Base-by-base conservation (phyloP, 2,797 vertebrate genomes). In the Rhodeus uyekii region DNA sequence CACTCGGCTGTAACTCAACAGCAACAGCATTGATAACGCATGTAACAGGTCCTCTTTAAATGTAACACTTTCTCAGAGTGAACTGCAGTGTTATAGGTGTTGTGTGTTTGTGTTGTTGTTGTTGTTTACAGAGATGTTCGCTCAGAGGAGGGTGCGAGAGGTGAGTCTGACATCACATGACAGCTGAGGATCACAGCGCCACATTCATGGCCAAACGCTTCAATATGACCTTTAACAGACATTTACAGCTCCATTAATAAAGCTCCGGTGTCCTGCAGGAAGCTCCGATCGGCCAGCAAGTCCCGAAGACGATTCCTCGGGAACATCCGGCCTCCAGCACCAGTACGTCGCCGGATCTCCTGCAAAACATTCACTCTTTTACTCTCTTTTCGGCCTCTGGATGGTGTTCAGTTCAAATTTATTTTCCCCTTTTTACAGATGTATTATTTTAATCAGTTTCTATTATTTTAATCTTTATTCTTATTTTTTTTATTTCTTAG, bases 91-190 rank as follows among this genome's bases (percentile, higher is more conserved):
- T n/a, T n/a, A n/a, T n/a, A n/a, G n/a, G n/a, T n/a, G n/a, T n/a
- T n/a, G n/a, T n/a, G n/a, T n/a, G n/a, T n/a, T n/a, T n/a, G n/a
- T n/a, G n/a, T n/a, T n/a, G n/a, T n/a, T n/a, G n/a, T 58, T 81
- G 38, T 87, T 58, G 44, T 90, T 74, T 88, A 2, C 80, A 96
- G 96, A 95, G 87, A 90, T 90, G 44, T 82, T 86, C 0, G 2
- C 71, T 8, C 63, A 50, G 3, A 91, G 92, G 89, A 95, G 90
- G 86, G 65, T 89, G 27, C 86, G 74, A 67, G 84, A 94, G 91
- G 90, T 93, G 7, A 89, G 92, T 87, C 19, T 34, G 46, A 88
- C 81, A 87, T 60, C 48, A 68, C 19, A 58, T 27, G 55, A 68
- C 24, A 46, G 27, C 65, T 80, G 78, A 10, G 44, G n/a, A 53